These are phyloP conservation scores for Melinopterus prodromus DNA, from an alignment of 2,888 invertebrate genomes.

Conservation along the genomic window DNA sequence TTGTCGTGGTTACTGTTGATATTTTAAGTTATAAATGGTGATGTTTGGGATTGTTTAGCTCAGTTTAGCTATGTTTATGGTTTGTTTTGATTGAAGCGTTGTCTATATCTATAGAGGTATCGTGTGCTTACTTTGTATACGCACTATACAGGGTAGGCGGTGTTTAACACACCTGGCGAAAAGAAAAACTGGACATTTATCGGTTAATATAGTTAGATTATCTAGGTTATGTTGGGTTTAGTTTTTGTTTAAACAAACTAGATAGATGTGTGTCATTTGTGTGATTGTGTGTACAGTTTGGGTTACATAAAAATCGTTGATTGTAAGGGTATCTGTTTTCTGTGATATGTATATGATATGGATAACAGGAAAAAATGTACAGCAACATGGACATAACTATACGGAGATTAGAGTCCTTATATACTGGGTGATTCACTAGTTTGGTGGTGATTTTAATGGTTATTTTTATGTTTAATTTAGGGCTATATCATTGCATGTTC, in stretches of 20 bases:
- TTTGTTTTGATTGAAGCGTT: neutral
- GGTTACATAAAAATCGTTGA: neutral
- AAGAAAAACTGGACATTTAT: too few relatives aligned
- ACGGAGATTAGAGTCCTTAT: too few relatives aligned
- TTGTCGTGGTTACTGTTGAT: neutral
- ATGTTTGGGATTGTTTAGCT: neutral
- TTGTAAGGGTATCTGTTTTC: neutral
- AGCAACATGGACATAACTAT: neutral
- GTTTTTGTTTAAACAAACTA: neutral
- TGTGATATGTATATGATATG: neutral
- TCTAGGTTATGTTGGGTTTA: neutral
- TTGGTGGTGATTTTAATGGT: too few relatives aligned
- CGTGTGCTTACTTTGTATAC: neutral
- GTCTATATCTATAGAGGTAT: neutral
- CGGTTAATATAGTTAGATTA: neutral
- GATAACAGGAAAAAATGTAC: neutral
- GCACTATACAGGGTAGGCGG: neutral
- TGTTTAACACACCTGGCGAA: neutral
- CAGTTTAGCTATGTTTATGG: neutral
- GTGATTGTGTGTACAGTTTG: neutral
- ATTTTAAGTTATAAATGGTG: neutral
- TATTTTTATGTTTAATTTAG: neutral
- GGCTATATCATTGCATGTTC: neutral
- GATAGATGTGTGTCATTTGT: neutral
- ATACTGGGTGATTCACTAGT: too few relatives aligned